phyloP scores from a whole-genome alignment of 2,797 vertebrate species.

The Liparis tanakae region DNA sequence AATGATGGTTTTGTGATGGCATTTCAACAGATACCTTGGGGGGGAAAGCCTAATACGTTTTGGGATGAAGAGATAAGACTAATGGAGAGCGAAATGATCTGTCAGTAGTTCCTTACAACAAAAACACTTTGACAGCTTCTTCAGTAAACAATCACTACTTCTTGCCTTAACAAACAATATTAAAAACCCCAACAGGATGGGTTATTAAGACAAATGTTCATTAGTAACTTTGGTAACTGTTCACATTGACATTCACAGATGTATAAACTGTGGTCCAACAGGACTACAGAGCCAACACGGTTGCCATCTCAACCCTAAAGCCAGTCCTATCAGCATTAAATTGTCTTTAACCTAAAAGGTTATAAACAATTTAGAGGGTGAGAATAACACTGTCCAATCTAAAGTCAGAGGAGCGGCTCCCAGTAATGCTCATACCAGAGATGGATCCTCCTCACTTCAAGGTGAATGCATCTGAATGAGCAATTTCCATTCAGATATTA shows the following conservation, averaged over 20 bases:
- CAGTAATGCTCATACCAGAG: conserved; percentile 57
- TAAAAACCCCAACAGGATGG: conserved; percentile 24
- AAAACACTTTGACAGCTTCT: conserved; percentile 23
- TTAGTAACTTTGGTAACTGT: conserved; percentile 19
- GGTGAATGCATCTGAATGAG: conserved; percentile 71
- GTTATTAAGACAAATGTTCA: conserved; percentile 38
- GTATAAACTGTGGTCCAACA: neutral
- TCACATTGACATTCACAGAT: neutral
- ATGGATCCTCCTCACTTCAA: conserved; percentile 69
- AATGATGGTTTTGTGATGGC: conserved; percentile 48
- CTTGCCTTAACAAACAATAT: conserved; percentile 27
- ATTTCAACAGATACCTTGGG: conserved; percentile 55
- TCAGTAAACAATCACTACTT: conserved; percentile 29
- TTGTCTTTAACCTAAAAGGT: conserved; percentile 69
- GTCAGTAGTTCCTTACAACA: conserved; percentile 33
- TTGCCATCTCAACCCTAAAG: conserved; percentile 48
- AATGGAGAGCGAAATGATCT: conserved; percentile 60
- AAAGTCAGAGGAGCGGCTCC: conserved; percentile 38
- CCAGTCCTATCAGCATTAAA: conserved; percentile 65
- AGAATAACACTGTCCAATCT: conserved; percentile 63
- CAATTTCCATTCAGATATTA: conserved; percentile 75
- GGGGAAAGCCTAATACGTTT: conserved; percentile 40
- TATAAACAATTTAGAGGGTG: conserved; percentile 68
- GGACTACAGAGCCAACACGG: conserved; percentile 19
- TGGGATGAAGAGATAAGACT: conserved; percentile 55